A percentile compares a stretch with the other conserved stretches of the same genome.
phyloP scores from a whole-genome alignment of 2,113 vertebrate species.

The Rutilus rutilus region DNA sequence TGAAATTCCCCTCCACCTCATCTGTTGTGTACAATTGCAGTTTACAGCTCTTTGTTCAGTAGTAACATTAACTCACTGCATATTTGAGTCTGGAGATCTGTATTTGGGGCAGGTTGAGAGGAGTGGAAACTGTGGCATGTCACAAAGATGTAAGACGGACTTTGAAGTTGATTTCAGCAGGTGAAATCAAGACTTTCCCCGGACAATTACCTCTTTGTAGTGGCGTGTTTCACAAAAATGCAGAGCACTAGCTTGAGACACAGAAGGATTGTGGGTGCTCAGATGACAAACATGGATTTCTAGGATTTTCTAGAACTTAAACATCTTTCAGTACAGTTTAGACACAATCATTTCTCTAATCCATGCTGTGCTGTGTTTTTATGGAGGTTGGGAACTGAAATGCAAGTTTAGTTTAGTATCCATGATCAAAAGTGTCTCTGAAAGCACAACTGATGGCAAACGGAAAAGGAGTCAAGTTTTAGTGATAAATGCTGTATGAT shows the following conservation, averaged over 20 bases:
- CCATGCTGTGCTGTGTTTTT: background rate
- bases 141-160: background rate
- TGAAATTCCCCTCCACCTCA: background rate
- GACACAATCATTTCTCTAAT: background rate
- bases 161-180: constrained; percentile 20
- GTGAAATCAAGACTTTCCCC: constrained; percentile 9
- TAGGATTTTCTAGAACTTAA: background rate
- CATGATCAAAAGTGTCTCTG: background rate
- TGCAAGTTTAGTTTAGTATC: background rate
- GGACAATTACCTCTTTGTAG: background rate
- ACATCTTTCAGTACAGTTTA: background rate
- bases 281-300: constrained; percentile 13
- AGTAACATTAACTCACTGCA: background rate
- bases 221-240: constrained; percentile 20
- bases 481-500: background rate
- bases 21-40: background rate
- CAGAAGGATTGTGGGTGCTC: background rate
- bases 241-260: background rate
- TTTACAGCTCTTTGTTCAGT: background rate
- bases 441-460: background rate
- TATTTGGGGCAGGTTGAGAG: background rate
- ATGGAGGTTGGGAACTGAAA: background rate
- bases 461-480: background rate
- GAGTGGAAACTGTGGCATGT: background rate
- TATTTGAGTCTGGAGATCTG: background rate